Percentiles rank a stretch among this genome's conserved stretches.
Conservation (phyloP, 2,113 vertebrate genomes). For the Lophius piscatorius region DNA sequence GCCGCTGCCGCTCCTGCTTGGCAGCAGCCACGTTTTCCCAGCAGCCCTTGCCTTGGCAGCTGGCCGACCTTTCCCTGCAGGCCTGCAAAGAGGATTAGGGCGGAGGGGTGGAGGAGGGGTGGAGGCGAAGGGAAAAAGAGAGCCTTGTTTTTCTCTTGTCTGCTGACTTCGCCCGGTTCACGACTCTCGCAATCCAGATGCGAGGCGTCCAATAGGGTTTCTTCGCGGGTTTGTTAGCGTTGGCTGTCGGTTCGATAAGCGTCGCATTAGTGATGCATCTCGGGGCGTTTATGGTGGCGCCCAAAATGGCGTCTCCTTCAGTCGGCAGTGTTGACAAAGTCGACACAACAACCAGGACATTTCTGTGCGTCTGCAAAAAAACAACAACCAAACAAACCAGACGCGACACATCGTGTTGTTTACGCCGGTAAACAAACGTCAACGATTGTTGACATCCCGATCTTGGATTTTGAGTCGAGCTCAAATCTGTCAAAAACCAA, state of each 20-base stretch:
- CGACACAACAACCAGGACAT: no score
- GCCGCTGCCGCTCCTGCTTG: conserved; percentile 85
- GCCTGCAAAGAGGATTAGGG: conserved; percentile 92
- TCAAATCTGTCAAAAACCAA: no score
- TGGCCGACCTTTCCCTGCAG: conserved; percentile 86
- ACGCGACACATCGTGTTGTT: no score
- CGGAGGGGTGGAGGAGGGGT: conserved; percentile 64
- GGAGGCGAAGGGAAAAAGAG: conserved; percentile 70
- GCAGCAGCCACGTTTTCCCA: conserved; percentile 89
- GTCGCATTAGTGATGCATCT: no score
- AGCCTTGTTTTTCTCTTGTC: conserved; percentile 87
- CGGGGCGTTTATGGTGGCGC: no score
- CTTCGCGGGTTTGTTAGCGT: conserved; percentile 54
- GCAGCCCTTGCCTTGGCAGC: conserved; percentile 90
- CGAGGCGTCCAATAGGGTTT: conserved; percentile 76
- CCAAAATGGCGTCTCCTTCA: no score
- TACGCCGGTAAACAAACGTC: no score
- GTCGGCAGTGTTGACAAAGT: no score
- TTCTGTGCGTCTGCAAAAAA: no score
- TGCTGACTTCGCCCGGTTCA: conserved; percentile 92
- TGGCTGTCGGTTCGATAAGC: conserved; percentile 41
- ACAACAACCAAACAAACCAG: no score
- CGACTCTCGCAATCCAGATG: conserved; percentile 80
- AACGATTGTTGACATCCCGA: no score
- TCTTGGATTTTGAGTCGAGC: no score